Evolutionary conservation across 2,113 vertebrate genomes (phyloP).

Genomic region (Hylia prasina): DNA sequence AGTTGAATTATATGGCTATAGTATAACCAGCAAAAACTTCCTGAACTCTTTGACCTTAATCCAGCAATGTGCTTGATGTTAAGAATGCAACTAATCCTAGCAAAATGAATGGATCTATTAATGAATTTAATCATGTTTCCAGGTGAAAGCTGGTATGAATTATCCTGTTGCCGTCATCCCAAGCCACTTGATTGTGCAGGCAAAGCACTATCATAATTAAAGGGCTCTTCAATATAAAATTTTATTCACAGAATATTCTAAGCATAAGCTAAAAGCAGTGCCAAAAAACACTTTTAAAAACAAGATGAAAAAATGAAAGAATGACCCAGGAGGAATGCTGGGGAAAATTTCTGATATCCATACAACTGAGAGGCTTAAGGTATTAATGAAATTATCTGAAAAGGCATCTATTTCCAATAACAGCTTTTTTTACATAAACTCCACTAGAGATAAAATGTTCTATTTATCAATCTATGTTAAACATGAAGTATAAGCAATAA

Average conservation of each 20-base stretch:
- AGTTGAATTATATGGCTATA: not conserved
- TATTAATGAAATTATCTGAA: not conserved
- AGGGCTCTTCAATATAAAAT: not conserved
- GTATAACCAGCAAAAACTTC: not conserved
- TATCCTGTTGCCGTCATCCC: not conserved
- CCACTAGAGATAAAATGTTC: not conserved
- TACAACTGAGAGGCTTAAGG: not conserved
- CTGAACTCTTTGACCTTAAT: not conserved
- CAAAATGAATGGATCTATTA: not conserved
- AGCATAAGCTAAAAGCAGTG: not conserved
- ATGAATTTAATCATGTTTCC: not conserved
- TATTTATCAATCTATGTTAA: not conserved
- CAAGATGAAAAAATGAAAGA: not conserved
- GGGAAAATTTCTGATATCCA: not conserved
- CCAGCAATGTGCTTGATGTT: not conserved
- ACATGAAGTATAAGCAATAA: too few relatives aligned
- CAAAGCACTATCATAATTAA: not conserved
- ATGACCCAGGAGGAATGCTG: not conserved
- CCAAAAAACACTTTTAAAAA: not conserved
- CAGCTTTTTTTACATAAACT: not conserved
- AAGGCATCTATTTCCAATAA: not conserved
- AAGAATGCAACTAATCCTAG: not conserved
- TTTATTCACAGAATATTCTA: not conserved
- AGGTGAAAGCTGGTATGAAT: not conserved
- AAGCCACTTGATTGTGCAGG: not conserved